phyloP scores from a whole-genome alignment of 1,140 invertebrate species.

The Cydia splendana region DNA sequence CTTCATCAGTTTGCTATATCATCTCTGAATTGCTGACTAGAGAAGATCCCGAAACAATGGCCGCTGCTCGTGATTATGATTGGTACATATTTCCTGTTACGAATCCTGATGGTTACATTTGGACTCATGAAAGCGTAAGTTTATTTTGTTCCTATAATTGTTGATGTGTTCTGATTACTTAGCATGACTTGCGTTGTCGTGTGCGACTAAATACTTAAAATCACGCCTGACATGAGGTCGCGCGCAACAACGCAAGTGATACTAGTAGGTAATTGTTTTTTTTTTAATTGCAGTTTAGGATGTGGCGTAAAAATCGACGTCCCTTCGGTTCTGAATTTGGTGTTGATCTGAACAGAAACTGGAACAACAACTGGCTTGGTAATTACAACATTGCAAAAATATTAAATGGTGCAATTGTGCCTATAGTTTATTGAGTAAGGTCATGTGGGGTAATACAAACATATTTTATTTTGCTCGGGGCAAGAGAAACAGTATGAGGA shows the following conservation, averaged over 20 bases:
- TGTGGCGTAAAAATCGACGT: conserved; percentile 85
- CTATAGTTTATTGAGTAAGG: too few relatives aligned
- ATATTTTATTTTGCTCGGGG: too few relatives aligned
- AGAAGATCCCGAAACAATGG: conserved; percentile 67
- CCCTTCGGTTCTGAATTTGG: conserved; percentile 70
- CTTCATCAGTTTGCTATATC: conserved; percentile 82
- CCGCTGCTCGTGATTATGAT: conserved; percentile 82
- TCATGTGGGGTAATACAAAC: too few relatives aligned
- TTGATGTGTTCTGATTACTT: background rate
- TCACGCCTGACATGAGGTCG: too few relatives aligned
- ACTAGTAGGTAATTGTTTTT: background rate
- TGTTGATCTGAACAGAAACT: conserved; percentile 86
- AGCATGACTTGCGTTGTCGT: too few relatives aligned
- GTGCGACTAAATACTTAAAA: too few relatives aligned
- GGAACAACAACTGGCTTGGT: conserved; percentile 84
- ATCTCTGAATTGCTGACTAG: conserved; percentile 81
- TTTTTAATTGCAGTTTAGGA: conserved; percentile 66
- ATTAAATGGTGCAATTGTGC: too few relatives aligned
- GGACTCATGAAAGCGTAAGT: conserved; percentile 77
- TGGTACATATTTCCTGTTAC: conserved; percentile 87
- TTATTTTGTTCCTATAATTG: background rate
- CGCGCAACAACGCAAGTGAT: too few relatives aligned
- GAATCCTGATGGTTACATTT: conserved; percentile 87
- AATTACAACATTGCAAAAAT: conserved; percentile 33
- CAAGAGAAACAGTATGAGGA: too few relatives aligned